These are phyloP conservation scores for Hemicrepidius hirtus DNA, from an alignment of 2,888 invertebrate species.

Conservation along the genomic window DNA sequence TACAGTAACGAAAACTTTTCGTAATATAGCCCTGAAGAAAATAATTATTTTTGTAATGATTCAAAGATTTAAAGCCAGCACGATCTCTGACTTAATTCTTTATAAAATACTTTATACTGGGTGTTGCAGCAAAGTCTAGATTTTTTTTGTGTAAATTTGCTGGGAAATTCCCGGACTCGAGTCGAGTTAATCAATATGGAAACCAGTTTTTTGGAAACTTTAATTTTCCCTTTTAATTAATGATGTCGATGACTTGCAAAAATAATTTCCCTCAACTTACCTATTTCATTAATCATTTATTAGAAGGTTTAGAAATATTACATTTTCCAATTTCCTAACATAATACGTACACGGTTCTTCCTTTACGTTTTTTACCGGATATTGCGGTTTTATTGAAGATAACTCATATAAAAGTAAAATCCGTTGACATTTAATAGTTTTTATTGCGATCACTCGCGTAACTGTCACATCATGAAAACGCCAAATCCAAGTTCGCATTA, in stretches of 20 bases:
- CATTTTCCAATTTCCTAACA: conserved; percentile 18
- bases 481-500: conserved; percentile 3
- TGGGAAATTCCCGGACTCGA: background rate
- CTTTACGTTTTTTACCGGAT: conserved; percentile 2
- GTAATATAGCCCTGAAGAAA: too few species aligned
- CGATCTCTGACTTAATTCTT: too few species aligned
- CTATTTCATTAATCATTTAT: background rate
- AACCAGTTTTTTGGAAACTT: background rate
- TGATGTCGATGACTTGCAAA: too few species aligned
- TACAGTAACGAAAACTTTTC: too few species aligned
- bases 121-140: too few species aligned
- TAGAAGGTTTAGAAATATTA: conserved; percentile 4
- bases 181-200: background rate
- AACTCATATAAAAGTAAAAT: conserved; percentile 15
- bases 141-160: too few species aligned
- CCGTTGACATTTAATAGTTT: conserved; percentile 9
- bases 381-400: conserved; percentile 11
- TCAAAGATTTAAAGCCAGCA: too few species aligned
- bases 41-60: too few species aligned
- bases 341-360: background rate
- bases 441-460: conserved; percentile 9
- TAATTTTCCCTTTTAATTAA: too few species aligned
- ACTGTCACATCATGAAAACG: conserved; percentile 1
- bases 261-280: background rate
- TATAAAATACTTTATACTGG: too few species aligned